Evolutionary conservation across 2,888 invertebrate genomes (phyloP), one percentile per base, ranked within the genome.

Genomic region (Polymixis lichenea): DNA sequence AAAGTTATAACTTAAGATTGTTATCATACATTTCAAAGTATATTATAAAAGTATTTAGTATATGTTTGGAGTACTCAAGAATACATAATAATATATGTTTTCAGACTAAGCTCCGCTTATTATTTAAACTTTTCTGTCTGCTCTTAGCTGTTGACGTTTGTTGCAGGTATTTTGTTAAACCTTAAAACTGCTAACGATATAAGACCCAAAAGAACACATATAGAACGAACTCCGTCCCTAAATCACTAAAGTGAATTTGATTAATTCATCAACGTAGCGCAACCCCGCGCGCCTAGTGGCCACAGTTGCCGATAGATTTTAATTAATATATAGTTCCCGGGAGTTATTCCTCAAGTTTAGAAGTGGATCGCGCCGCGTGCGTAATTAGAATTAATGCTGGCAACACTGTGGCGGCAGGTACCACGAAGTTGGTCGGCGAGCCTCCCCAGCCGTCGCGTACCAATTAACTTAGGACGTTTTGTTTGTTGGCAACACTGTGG

Each of bases 241-340:
- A 84, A 82, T 86, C 77, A 86, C 58, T 28, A 22, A 77, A 72
- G 64, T 72, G 64, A 80, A 75, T 86, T 82, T 75, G 71, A 86
- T 82, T 72, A 83, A 80, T 87, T 83, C 82, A 85, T 85, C 77
- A 77, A 75, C 75, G 61, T n/a, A 56, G 60, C 67, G 56, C 77
- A 75, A 58, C 78, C 76, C 80, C 72, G 77, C 68, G 66, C 77
- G 79, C 73, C 75, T 80, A 77, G 73, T 72, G 80, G 66, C 70
- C 78, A 75, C 82, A 86, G 82, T 86, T 85, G 78, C 84, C 87
- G 87, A 92, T 91, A 91, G 91, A 90, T 92, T 92, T 91, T 92
- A 92, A 92, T 92, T 92, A 92, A 92, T 91, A 90, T 90, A 92
- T 92, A 91, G 92, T 91, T 92, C 90, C 91, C 89, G 68, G 78